These are phyloP conservation scores for Crotalus tigris DNA, from an alignment of 2,113 vertebrate species.

Conservation along the genomic window DNA sequence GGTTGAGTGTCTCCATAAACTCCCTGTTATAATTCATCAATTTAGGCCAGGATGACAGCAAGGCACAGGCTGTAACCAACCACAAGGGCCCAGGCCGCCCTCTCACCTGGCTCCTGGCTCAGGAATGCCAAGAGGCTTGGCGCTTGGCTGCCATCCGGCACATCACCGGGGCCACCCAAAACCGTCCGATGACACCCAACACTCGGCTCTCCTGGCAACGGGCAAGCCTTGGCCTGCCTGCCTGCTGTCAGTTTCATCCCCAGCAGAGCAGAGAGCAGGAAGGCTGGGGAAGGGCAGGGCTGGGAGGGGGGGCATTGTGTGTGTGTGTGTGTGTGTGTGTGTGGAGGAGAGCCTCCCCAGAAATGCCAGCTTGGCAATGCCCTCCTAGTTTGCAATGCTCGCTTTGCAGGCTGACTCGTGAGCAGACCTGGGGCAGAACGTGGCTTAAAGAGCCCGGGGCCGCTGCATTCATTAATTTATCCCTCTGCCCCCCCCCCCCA, in stretches of 20 bases:
- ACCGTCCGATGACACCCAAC: slow-evolving; percentile 75
- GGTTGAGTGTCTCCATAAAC: neutral
- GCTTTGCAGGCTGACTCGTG: neutral
- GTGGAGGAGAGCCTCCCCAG: slow-evolving; percentile 4
- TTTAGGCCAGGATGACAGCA: slow-evolving; percentile 59
- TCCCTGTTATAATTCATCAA: slow-evolving; percentile 68
- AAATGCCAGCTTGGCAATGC: slow-evolving; percentile 40
- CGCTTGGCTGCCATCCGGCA: slow-evolving; percentile 52
- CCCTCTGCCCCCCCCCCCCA: no score
- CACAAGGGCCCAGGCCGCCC: slow-evolving; percentile 69
- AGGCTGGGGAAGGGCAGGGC: slow-evolving; percentile 1
- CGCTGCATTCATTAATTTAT: neutral
- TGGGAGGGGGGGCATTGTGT: neutral
- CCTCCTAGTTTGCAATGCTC: slow-evolving; percentile 4
- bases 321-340: no score
- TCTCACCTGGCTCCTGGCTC: slow-evolving; percentile 71
- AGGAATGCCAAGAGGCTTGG: slow-evolving; percentile 70
- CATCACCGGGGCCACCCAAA: slow-evolving; percentile 68
- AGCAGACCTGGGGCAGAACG: no score
- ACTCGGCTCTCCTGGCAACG: slow-evolving; percentile 76
- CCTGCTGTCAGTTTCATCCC: slow-evolving; percentile 83
- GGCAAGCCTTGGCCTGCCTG: slow-evolving; percentile 88
- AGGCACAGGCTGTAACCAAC: slow-evolving; percentile 71
- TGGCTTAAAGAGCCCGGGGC: neutral
- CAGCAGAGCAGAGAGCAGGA: slow-evolving; percentile 25